Base-by-base conservation (phyloP, 1,140 invertebrate species). In the Orchestia grillus region DNA sequence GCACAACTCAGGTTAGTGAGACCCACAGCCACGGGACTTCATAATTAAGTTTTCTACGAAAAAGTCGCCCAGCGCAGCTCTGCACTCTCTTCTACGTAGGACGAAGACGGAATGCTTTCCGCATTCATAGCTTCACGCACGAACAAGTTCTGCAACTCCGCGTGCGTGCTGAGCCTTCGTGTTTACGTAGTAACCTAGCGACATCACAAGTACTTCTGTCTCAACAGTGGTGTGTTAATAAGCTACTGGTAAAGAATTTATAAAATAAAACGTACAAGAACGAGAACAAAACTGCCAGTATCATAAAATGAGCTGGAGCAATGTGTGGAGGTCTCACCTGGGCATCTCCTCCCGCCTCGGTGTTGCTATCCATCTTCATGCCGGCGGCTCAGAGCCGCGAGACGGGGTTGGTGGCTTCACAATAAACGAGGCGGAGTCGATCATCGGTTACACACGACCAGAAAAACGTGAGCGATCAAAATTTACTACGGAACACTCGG, bases 301-400 rank as follows among this genome's bases (percentile, higher is more conserved):
- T 77, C 3, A 3, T 28, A 15, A 36, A 77, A 36, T 15, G 1
- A 23, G 1, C 11, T 77, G 15, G 28, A 77, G 28, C 11, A 77
- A 23, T 15, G 62, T 77, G 11, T 36, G n/a, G n/a, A n/a, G 88
- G 23, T 23, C 92, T 94, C 44, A 94, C 92, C 92, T 94, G 92
- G 44, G 43, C 92, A 45, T 94, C 92, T 28, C 92, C 92, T 45
- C 43, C 92, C 1, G 92, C 92, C 92, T 45, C 92, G 19, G 92
- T 44, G 92, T 94, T 94, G 92, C 92, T 94, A n/a, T 94, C 92
- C 92, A 94, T 94, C 44, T 94, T 94, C 92, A 94, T 94, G 92
- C 44, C 44, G 43, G 92, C 92, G 36, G 36, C 43, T 44, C 40
- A 94, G 92, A 45, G 88, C 88, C 4, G 16, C 87, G 43, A 1